Evolutionary conservation across 1,140 invertebrate genomes (phyloP).

Genomic region (Lasioglossum baleicum): DNA sequence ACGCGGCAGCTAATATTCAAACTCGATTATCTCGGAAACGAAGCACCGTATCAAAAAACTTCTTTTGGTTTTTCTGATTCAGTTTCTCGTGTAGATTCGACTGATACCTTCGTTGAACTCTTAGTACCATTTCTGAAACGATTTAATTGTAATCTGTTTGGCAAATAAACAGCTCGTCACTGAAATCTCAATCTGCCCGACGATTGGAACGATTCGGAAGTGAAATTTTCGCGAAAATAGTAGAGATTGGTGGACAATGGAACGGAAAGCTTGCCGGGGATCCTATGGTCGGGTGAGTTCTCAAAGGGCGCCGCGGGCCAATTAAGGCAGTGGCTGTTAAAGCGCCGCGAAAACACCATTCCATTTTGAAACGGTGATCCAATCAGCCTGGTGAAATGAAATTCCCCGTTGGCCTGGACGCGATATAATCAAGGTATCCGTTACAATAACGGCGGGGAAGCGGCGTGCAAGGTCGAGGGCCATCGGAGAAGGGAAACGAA

Average conservation of each 20-base stretch:
- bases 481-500: not conserved
- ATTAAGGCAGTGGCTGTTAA: not conserved
- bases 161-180: too few species aligned
- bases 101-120: too few species aligned
- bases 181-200: too few species aligned
- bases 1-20: too few species aligned
- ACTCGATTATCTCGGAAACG: too few species aligned
- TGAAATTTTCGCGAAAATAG: not conserved
- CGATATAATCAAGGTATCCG: constrained; percentile 14
- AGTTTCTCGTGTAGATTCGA: too few species aligned
- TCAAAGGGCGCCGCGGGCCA: not conserved
- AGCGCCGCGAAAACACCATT: not conserved
- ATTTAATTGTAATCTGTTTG: too few species aligned
- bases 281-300: not conserved
- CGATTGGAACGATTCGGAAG: not conserved
- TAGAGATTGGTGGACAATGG: not conserved
- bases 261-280: not conserved
- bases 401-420: constrained; percentile 2
- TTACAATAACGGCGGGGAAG: constrained; percentile 16
- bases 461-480: not conserved
- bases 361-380: constrained; percentile 12
- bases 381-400: constrained; percentile 17
- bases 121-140: too few species aligned
- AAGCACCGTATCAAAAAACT: too few species aligned
- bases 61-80: too few species aligned